Percentiles rank a stretch among this genome's conserved stretches.
These are phyloP conservation scores for Macroteleia sp. DNA, from an alignment of 2,888 invertebrate species.

Conservation along the genomic window DNA sequence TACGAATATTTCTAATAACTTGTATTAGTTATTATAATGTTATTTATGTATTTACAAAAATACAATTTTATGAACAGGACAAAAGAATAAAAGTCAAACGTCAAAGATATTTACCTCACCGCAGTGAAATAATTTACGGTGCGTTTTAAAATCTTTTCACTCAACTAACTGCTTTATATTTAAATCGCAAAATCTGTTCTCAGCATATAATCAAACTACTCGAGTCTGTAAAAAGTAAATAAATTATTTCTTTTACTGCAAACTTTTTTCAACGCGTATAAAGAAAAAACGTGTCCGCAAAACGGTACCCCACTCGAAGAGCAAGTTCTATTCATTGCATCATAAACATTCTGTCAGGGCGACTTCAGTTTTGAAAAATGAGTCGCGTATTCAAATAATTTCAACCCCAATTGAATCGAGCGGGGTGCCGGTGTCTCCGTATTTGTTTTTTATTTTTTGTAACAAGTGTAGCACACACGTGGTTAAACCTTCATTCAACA, in stretches of 20 bases:
- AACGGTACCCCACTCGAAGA: constrained; percentile 66
- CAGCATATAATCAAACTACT: constrained; percentile 41
- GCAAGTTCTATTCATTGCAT: constrained; percentile 57
- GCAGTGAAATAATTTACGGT: constrained; percentile 49
- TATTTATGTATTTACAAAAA: no score
- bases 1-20: no score
- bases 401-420: constrained; percentile 80
- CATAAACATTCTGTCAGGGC: constrained; percentile 59
- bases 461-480: constrained; percentile 75
- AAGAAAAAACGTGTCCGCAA: constrained; percentile 61
- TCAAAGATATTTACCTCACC: not conserved
- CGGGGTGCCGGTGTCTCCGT: constrained; percentile 56
- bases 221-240: constrained; percentile 59
- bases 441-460: constrained; percentile 66
- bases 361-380: constrained; percentile 58
- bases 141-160: constrained; percentile 36
- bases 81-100: no score
- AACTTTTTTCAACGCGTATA: constrained; percentile 41
- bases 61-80: no score
- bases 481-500: constrained; percentile 43
- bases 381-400: constrained; percentile 71
- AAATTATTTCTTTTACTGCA: constrained; percentile 32
- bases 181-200: constrained; percentile 38
- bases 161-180: constrained; percentile 51
- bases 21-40: no score